phyloP scores from a whole-genome alignment of 2,888 invertebrate genomes.

The Pseudoips prasinana region DNA sequence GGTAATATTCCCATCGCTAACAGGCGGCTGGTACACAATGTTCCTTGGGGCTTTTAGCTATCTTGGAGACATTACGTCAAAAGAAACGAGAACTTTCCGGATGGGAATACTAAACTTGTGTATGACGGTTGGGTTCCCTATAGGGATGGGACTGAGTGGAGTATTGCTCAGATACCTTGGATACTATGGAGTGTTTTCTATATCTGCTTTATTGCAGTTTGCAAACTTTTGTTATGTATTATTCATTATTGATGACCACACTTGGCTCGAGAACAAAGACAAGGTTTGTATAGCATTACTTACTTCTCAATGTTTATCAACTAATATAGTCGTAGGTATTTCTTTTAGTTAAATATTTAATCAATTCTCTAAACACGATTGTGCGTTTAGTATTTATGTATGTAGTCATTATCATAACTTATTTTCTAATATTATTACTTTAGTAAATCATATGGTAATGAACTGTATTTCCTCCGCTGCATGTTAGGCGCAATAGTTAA shows the following conservation, averaged over 20 bases:
- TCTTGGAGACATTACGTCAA: conserved; percentile 81
- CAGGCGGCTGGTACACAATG: conserved; percentile 82
- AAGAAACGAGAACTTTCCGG: conserved; percentile 81
- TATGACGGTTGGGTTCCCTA: conserved; percentile 74
- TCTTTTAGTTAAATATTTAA: background rate
- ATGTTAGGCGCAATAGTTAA: too few species aligned
- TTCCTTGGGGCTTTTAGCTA: conserved; percentile 83
- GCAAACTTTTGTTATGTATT: conserved; percentile 71
- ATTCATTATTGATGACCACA: conserved; percentile 67
- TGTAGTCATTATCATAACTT: too few species aligned
- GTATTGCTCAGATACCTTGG: conserved; percentile 64
- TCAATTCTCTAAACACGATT: background rate
- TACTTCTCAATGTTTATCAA: conserved; percentile 2
- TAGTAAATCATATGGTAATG: too few species aligned
- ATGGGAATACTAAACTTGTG: conserved; percentile 79
- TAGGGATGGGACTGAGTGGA: conserved; percentile 72
- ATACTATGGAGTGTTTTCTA: conserved; percentile 77
- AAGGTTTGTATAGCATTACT: conserved; percentile 47
- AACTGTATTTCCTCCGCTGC: too few species aligned
- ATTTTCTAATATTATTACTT: too few species aligned
- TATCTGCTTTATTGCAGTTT: conserved; percentile 63
- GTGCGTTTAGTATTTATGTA: too few species aligned
- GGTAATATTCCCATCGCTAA: conserved; percentile 74
- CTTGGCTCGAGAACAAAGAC: conserved; percentile 63
- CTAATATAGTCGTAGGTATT: background rate